Base-by-base conservation (phyloP, 2,888 invertebrate species). In the Spicauda simplicius region DNA sequence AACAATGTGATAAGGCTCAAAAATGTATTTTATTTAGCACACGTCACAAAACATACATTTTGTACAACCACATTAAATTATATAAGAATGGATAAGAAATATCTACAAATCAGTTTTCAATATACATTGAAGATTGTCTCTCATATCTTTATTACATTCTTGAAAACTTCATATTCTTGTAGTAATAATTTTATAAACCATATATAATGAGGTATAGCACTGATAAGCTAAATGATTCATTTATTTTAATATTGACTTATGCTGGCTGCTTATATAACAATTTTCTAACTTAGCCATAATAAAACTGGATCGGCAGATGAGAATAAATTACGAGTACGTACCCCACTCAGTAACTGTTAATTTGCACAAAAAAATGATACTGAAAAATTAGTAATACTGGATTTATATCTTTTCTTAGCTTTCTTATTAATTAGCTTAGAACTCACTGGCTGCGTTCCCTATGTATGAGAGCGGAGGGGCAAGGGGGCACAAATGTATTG, bases 11-110 rank as follows among this genome's bases (percentile, higher is more conserved):
- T 74, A 79, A 81, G 80, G 81, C 79, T 88, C 80, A 78, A 86
- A 87, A 85, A 82, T 10, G 25, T 25, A 25, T 25, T 85, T 89
- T 25, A 25, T 25, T 85, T 89, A 90, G 79, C 87, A 89, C 88
- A 88, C 88, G 80, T 86, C 86, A 88, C 89, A 83, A 82, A 80
- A 89, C 87, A 88, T 85, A 83, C 86, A 86, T 83, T 82, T 88
- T 91, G 86, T 90, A 91, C 89, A 90, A 85, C 74, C 79, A 83
- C 79, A 81, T 83, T 80, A 82, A 33, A 59, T 59, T 48, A 45
- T 50, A 50, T 30, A 30, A 59, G 48, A 50, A 30, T 30, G 20
- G 45, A 12, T 30, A 18, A 6, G 18, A 14, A 59, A 14, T 50
- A 59, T 50, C 25, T 37, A 59, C 50, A 41, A 3, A 14, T 41